Evolutionary conservation across 2,797 vertebrate genomes (phyloP).

Genomic region (Chelidonichthys spinosus): DNA sequence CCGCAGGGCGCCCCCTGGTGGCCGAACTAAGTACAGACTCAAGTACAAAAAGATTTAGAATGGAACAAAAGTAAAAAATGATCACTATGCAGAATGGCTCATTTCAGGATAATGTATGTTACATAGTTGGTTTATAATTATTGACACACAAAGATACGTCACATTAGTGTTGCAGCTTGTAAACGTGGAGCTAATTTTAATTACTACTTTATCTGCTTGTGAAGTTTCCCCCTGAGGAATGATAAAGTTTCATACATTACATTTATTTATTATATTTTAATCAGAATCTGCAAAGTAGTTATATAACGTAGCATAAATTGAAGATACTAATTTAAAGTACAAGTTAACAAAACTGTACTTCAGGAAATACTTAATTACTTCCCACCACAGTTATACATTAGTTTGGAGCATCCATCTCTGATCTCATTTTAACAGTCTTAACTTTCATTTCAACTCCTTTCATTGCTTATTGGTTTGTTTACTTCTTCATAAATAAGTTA

Average conservation of each 20-base stretch:
- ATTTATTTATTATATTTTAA: too few species aligned
- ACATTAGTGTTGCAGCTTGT: neutral
- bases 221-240: too few species aligned
- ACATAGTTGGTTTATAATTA: neutral
- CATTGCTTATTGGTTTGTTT: neutral
- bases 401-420: neutral
- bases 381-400: too few species aligned
- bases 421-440: neutral
- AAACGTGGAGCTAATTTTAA: too few species aligned
- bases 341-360: too few species aligned
- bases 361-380: too few species aligned
- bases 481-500: neutral
- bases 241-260: too few species aligned
- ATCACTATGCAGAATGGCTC: neutral
- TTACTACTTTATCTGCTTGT: too few species aligned
- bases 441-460: neutral
- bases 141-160: neutral
- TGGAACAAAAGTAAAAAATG: neutral
- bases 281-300: too few species aligned
- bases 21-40: neutral
- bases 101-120: neutral
- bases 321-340: too few species aligned
- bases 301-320: too few species aligned
- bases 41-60: neutral
- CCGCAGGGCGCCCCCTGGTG: constrained; percentile 53